Base-by-base conservation (phyloP, 2,888 invertebrate species). In the Drosophila pegasa region DNA sequence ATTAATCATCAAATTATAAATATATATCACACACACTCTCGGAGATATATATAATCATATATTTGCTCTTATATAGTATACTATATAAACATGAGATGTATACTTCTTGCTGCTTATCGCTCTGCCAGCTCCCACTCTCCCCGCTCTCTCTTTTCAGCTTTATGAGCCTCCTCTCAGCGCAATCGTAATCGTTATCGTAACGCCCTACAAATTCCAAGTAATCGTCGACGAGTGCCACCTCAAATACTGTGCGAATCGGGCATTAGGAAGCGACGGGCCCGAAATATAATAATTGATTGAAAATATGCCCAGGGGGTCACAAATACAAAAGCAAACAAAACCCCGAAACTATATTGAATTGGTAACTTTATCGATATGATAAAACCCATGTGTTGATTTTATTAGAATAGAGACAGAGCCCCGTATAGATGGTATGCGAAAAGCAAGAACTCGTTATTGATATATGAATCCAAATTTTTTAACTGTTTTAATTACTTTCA, bases 181-280 rank as follows among this genome's bases (percentile, higher is more conserved):
- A 66, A 50, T 38, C 37, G 20, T 58, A 58, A 59, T 59, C 58
- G 58, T 20, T 20, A 40, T 40, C 31, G 38, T 45, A 60, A 56
- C 50, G 61, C 56, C 48, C 47, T 52, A 52, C 16, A 20, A 59
- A 56, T 61, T 52, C 47, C 56, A 10, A 38, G 38, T 60, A 68
- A 55, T 57, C 66, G 35, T 22, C 18, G 27, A 16, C 29, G 41
- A 41, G 10, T 35, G 35, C 18, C 8, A 25, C 16, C 48, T n/a
- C 25, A 37, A 51, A 22, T 20, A 51, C 8, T 50, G 25, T 12
- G n/a, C 31, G 41, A 54, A 38, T 38, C 51, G 5, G 22, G 18
- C 37, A 51, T 35, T 25, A 50, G 10, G 37, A 12, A 37, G 8
- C 22, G 2, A 12, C 22, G 2, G 20, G 12, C 7, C 45, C 12